Base-by-base conservation (phyloP, 2,113 vertebrate genomes). In the Leucoraja erinaceus region DNA sequence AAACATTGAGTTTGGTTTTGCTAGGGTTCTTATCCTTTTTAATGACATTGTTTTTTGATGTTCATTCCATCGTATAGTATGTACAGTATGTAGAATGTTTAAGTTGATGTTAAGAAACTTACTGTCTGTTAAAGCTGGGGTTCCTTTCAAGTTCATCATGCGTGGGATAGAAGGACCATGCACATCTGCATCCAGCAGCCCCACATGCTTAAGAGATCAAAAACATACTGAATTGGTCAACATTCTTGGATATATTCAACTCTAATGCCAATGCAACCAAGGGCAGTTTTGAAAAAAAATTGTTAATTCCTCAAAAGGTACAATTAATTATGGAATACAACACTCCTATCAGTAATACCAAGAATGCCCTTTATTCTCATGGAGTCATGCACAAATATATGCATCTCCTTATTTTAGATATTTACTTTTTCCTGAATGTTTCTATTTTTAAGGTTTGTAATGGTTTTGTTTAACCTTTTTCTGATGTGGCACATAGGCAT, bases 61-160 rank as follows among this genome's bases (percentile, higher is more conserved):
- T 54, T 72, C 2, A 66, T 88, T 63, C 18, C 20, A 6, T 66
- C 22, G 20, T 91, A 72, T 9, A 25, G 7, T n/a, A 25, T 22
- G 18, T 20, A 18, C 22, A 5, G 18, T 22, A 22, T 72, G 14
- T 22, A 72, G 70, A 72, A 20, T 72, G 18, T 72, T 22, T 20
- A 72, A 72, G 22, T 72, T 16, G 22, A 91, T 1, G 0, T 54
- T 47, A 76, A 63, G 38, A 38, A 70, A 94, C 97, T 95, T 97
- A 99, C 99, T 96, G 93, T 97, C 94, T 93, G 96, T 97, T 95
- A 99, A 96, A 94, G 98, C 97, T 54, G 99, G 98, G 94, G 95
- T 98, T 95, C 99, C 99, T 95, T 96, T 98, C 93, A 99, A 95
- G 95, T 99, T 99, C 99, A 99, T 99, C 96, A 99, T 97, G 94